Evolutionary conservation across 1,140 invertebrate genomes (phyloP).

Genomic region (Zaprionus africanus): DNA sequence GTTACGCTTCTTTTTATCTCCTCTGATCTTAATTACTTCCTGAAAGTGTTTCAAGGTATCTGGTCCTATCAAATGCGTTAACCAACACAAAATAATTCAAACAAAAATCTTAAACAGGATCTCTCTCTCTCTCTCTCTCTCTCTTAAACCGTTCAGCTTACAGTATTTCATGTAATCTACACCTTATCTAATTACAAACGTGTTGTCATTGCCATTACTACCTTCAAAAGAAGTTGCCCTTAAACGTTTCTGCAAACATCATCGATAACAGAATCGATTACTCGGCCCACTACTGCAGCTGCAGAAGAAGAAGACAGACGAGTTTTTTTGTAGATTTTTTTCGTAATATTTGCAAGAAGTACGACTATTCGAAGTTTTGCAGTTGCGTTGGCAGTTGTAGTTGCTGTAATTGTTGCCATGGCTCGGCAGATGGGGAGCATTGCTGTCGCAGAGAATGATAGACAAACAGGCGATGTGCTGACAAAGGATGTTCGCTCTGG

Average conservation of each 20-base stretch:
- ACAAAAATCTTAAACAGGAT: background rate
- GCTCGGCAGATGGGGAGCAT: conserved; percentile 12
- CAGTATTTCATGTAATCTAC: background rate
- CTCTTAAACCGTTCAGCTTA: background rate
- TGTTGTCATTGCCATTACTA: background rate
- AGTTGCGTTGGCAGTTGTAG: conserved; percentile 8
- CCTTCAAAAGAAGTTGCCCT: background rate
- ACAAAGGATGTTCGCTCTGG: conserved; percentile 67
- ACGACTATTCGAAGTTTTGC: background rate
- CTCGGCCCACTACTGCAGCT: conserved; percentile 32
- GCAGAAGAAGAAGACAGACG: conserved; percentile 14
- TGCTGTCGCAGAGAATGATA: conserved; percentile 60
- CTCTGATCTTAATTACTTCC: no score
- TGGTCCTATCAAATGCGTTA: no score
- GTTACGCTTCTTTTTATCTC: no score
- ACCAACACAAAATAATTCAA: background rate
- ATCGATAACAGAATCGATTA: conserved; percentile 70
- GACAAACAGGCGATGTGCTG: conserved; percentile 77
- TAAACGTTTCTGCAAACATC: conserved; percentile 64
- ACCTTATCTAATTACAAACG: conserved; percentile 18
- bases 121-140: background rate
- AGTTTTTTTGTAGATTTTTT: conserved; percentile 42
- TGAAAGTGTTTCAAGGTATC: no score
- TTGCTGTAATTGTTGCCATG: background rate
- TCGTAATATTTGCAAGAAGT: conserved; percentile 67